A percentile compares a stretch with the other conserved stretches of the same genome.
These are phyloP conservation scores for Raja brachyura DNA, from an alignment of 2,113 vertebrate species.

Conservation along the genomic window DNA sequence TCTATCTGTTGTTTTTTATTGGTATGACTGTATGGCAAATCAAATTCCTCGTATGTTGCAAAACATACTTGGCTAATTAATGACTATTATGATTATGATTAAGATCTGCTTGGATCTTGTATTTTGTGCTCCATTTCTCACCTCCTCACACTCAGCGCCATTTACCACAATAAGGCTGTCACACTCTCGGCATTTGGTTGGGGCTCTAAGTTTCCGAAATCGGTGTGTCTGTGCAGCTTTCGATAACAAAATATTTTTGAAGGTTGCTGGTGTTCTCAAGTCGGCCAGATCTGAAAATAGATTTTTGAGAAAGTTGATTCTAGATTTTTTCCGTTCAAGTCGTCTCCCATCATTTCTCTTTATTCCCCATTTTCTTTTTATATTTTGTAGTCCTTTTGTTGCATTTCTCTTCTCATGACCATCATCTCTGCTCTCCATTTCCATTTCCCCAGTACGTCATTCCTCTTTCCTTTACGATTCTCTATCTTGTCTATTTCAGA, in stretches of 20 bases:
- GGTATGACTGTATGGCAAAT: no score
- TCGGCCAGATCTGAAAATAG: conserved; percentile 57
- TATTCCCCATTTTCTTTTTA: background rate
- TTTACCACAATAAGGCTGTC: conserved; percentile 80
- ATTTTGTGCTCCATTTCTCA: conserved; percentile 44
- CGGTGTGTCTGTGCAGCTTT: conserved; percentile 72
- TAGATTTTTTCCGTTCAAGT: background rate
- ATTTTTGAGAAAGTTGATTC: background rate
- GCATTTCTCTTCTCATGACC: background rate
- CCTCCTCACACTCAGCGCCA: conserved; percentile 86
- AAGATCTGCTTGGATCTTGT: no score
- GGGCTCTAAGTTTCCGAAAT: conserved; percentile 71
- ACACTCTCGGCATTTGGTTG: conserved; percentile 81
- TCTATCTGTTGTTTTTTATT: no score
- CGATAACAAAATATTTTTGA: conserved; percentile 58
- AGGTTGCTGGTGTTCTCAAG: conserved; percentile 42
- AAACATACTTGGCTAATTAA: no score
- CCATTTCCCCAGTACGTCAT: background rate
- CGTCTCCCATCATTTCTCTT: no score
- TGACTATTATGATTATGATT: no score
- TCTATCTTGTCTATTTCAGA: no score
- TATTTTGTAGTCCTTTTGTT: background rate
- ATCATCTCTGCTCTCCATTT: background rate
- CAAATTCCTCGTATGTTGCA: no score
- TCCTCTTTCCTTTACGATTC: background rate